Conservation (phyloP, 1,140 invertebrate species). For the Drosophila sp. region DNA sequence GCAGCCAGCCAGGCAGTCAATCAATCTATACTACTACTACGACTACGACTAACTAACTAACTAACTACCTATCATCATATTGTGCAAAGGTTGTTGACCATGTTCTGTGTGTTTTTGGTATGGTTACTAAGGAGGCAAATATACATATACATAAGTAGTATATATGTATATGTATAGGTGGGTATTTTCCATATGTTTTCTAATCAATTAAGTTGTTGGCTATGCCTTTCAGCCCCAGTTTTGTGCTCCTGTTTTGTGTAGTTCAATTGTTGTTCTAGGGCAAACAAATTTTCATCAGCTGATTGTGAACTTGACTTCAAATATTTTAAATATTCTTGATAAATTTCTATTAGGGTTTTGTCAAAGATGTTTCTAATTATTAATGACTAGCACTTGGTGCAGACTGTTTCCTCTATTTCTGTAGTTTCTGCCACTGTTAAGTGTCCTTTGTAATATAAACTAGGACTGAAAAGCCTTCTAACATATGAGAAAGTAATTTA, state of each 20-base stretch:
- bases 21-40: not conserved
- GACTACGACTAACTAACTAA: not conserved
- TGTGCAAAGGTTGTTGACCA: slow-evolving; percentile 22
- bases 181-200: slow-evolving; percentile 1
- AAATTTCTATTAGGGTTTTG: too few relatives aligned
- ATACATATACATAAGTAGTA: not conserved
- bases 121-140: not conserved
- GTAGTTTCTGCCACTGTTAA: too few relatives aligned
- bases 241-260: too few relatives aligned
- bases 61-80: slow-evolving; percentile 23
- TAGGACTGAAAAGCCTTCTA: too few relatives aligned
- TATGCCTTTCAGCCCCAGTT: not conserved
- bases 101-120: slow-evolving; percentile 8
- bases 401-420: too few relatives aligned
- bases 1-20: not conserved
- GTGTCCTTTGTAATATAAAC: too few relatives aligned
- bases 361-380: too few relatives aligned
- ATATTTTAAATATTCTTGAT: too few relatives aligned
- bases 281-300: not conserved
- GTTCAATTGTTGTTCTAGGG: not conserved
- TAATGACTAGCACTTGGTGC: too few relatives aligned
- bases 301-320: not conserved
- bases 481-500: too few relatives aligned
- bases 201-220: slow-evolving; percentile 17
- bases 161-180: too few relatives aligned